Evolutionary conservation across 2,113 vertebrate species (phyloP).

Genomic region (Dendropsophus ebraccatus): DNA sequence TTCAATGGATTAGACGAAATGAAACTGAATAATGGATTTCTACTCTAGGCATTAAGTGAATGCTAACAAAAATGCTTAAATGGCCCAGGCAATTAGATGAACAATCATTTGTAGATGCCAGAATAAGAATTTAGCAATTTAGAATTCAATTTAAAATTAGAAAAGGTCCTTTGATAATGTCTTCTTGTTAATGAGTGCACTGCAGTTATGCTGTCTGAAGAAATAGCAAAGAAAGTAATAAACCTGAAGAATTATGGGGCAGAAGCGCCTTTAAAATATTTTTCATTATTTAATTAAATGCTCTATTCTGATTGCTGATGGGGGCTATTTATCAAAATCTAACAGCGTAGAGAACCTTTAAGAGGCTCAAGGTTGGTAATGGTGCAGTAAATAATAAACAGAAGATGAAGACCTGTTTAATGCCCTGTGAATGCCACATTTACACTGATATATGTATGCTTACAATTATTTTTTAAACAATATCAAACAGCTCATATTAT

Average conservation of each 20-base stretch:
- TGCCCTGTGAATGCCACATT: background rate
- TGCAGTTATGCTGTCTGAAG: slow-evolving; percentile 33
- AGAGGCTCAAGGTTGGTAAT: slow-evolving; percentile 49
- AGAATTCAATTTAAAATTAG: slow-evolving; percentile 59
- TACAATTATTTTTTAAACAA: too few relatives aligned
- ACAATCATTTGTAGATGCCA: slow-evolving; percentile 60
- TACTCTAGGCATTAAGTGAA: slow-evolving; percentile 51
- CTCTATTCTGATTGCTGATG: slow-evolving; percentile 49
- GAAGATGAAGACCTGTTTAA: slow-evolving; percentile 17
- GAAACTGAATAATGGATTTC: slow-evolving; percentile 55
- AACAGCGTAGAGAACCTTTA: slow-evolving; percentile 19
- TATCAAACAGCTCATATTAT: background rate
- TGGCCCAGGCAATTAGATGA: slow-evolving; percentile 56
- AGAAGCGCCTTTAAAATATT: slow-evolving; percentile 52
- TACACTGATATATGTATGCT: too few relatives aligned
- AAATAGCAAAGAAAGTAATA: slow-evolving; percentile 54
- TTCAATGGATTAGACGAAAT: slow-evolving; percentile 52
- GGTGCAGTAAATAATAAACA: slow-evolving; percentile 49
- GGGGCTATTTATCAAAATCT: slow-evolving; percentile 49
- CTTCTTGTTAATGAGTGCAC: slow-evolving; percentile 57
- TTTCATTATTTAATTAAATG: slow-evolving; percentile 58
- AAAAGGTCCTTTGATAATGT: slow-evolving; percentile 58
- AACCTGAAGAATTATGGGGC: slow-evolving; percentile 49
- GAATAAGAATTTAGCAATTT: slow-evolving; percentile 57
- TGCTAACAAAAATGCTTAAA: slow-evolving; percentile 52